A percentile compares a stretch with the other conserved stretches of the same genome.
Evolutionary conservation across 2,113 vertebrate species (phyloP).

Genomic region (Cynopterus brachyotis): DNA sequence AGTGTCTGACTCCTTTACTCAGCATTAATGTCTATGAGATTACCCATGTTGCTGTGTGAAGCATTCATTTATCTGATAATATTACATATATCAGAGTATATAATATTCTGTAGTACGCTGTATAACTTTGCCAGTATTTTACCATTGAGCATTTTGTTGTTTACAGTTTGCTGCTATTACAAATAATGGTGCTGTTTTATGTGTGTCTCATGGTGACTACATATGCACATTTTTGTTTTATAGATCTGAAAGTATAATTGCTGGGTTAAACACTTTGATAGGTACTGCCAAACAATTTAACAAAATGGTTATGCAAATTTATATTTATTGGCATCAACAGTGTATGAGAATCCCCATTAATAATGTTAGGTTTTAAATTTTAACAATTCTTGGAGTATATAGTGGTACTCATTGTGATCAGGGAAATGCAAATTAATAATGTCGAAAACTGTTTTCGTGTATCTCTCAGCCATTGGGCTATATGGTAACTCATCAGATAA

Average conservation of each 20-base stretch:
- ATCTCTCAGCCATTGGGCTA: background rate
- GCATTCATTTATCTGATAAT: background rate
- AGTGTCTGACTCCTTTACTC: background rate
- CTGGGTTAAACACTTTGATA: background rate
- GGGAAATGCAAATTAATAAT: background rate
- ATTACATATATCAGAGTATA: background rate
- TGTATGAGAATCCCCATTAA: background rate
- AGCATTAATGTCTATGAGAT: background rate
- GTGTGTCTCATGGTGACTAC: background rate
- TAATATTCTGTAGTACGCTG: background rate
- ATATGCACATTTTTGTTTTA: background rate
- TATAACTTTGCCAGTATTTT: background rate
- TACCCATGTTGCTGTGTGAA: background rate
- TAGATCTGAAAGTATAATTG: background rate
- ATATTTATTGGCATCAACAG: background rate
- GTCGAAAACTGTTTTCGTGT: background rate
- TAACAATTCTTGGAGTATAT: background rate
- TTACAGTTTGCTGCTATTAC: background rate
- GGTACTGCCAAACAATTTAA: background rate
- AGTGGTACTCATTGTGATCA: background rate
- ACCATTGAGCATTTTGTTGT: background rate
- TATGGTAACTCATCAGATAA: background rate
- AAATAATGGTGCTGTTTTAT: background rate
- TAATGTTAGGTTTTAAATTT: conserved; percentile 30
- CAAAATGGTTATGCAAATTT: background rate